phyloP scores from a whole-genome alignment of 2,888 invertebrate genomes.

The Didymodactylos carnosus region DNA sequence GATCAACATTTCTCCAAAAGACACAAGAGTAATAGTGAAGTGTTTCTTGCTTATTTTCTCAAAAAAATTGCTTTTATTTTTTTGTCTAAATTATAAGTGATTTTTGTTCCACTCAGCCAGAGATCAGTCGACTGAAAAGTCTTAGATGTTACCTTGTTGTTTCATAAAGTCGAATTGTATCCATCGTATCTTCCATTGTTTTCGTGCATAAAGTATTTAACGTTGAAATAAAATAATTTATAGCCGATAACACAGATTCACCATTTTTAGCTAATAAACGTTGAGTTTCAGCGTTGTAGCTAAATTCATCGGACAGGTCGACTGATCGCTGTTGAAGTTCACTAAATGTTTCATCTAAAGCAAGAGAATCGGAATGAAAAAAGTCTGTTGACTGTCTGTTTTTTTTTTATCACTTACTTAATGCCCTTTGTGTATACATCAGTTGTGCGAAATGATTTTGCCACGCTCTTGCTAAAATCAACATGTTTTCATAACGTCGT shows the following conservation, averaged over 20 bases:
- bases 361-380: background rate
- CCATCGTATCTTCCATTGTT: slow-evolving; percentile 81
- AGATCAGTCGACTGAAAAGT: no score
- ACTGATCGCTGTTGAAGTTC: slow-evolving; percentile 87
- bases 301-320: slow-evolving; percentile 76
- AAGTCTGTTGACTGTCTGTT: no score
- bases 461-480: slow-evolving; percentile 28
- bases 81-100: background rate
- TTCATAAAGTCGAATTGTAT: slow-evolving; percentile 57
- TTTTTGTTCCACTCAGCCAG: no score
- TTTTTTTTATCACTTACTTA: background rate
- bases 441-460: slow-evolving; percentile 7
- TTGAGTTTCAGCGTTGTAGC: slow-evolving; percentile 86
- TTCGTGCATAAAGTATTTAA: slow-evolving; percentile 86
- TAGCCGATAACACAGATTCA: slow-evolving; percentile 63
- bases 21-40: no score
- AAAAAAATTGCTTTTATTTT: background rate
- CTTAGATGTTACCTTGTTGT: slow-evolving; percentile 48
- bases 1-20: no score
- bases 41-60: background rate
- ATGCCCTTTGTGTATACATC: slow-evolving; percentile 6
- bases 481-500: slow-evolving; percentile 55
- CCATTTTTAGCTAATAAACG: slow-evolving; percentile 76
- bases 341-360: slow-evolving; percentile 55
- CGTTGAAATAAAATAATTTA: slow-evolving; percentile 85